Evolutionary conservation across 2,797 vertebrate genomes (phyloP), one percentile per base, ranked within the genome.

Genomic region (Coregonus suidteri): DNA sequence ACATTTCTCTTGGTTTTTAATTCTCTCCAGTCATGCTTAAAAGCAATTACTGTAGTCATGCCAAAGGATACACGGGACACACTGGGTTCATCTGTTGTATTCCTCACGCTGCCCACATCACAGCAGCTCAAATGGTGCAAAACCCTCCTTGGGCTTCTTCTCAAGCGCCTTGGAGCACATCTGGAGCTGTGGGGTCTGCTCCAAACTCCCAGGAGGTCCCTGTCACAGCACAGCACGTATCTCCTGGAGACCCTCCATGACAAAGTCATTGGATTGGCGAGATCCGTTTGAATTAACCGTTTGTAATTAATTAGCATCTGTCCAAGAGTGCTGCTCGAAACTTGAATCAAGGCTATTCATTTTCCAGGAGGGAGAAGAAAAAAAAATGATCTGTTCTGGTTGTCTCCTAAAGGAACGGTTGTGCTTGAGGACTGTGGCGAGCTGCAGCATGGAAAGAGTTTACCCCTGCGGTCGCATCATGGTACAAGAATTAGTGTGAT

Each of bases 391-490:
- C 76, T 84, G 81, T 18, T 82, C 81, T 79, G 84, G 76, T 88
- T 83, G 54, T 75, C 75, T 76, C 77, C 62, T 79, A n/a, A 76
- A 80, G 82, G 79, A 86, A 84, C 77, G 67, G 80, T 71, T 79
- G 81, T 68, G 69, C 81, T 81, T 72, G 76, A 53, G 79, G 64
- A 79, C 75, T 85, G 85, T 6, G 68, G 85, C 82, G 81, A 82
- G 80, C 81, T 76, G 84, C 79, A 1, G 64, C 72, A 87, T 89
- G 90, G 91, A 91, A 91, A 90, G 83, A 88, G 71, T 90, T 90
- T 86, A 74, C 82, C 52, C 47, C 83, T 92, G 90, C 71, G 92
- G 89, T 93, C 87, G 85, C 87, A 83, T 89, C 87, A 90, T 81
- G 86, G 87, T 87, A 85, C 74, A 37, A 79, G 88, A 86, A 84